Evolutionary conservation across 2,797 vertebrate genomes (phyloP).

Genomic region (Nothura maculosa): DNA sequence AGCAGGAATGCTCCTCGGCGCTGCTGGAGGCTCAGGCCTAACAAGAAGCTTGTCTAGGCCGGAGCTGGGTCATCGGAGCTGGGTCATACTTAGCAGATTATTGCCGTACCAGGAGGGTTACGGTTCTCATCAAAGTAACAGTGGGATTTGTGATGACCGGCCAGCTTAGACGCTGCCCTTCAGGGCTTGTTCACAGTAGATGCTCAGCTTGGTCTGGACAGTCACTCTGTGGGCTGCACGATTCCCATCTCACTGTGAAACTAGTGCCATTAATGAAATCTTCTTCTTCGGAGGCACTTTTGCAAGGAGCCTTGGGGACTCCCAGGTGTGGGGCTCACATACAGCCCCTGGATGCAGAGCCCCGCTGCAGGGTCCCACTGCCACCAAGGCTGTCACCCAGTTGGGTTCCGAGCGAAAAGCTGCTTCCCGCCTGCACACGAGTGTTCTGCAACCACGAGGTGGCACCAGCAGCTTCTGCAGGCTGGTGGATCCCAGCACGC

Average conservation of each 20-base stretch:
- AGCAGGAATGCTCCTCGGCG: neutral
- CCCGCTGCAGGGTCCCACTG: rapidly evolving
- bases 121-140: neutral
- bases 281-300: rapidly evolving
- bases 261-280: rapidly evolving
- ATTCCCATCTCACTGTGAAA: neutral
- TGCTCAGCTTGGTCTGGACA: neutral
- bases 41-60: conserved; percentile 30
- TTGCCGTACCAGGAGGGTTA: conserved; percentile 44
- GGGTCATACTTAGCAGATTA: conserved; percentile 58
- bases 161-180: neutral
- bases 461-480: conserved; percentile 59
- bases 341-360: neutral
- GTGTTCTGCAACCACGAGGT: conserved; percentile 48
- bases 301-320: rapidly evolving
- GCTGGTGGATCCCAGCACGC: neutral
- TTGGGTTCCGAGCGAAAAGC: neutral
- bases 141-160: conserved; percentile 25
- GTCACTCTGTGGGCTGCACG: rapidly evolving
- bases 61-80: conserved; percentile 26
- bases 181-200: neutral
- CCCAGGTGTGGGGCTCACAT: rapidly evolving
- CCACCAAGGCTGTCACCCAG: rapidly evolving
- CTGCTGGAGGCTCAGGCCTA: neutral
- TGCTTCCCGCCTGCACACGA: neutral